Conservation (phyloP, 2,797 vertebrate genomes). For the Heteromormyrus szaboi region DNA sequence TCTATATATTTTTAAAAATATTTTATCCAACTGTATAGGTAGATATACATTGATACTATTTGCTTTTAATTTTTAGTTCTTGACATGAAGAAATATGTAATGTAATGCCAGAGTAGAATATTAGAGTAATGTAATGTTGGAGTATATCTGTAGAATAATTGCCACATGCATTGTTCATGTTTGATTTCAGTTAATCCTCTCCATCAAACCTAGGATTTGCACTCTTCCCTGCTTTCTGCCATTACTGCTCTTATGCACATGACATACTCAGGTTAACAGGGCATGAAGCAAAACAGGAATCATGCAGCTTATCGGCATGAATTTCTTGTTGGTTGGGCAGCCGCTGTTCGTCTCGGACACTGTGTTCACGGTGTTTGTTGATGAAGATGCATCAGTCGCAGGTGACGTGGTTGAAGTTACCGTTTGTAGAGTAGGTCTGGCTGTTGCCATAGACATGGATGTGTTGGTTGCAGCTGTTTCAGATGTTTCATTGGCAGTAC, state of each 20-base stretch:
- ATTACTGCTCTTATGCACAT: background rate
- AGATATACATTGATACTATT: background rate
- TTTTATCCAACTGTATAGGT: background rate
- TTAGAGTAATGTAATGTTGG: background rate
- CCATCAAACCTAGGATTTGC: background rate
- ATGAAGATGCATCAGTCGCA: background rate
- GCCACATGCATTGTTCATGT: background rate
- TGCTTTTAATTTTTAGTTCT: background rate
- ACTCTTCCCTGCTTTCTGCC: background rate
- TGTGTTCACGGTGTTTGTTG: background rate
- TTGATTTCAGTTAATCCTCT: background rate
- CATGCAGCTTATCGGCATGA: background rate
- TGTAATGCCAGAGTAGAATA: background rate
- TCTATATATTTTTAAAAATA: background rate
- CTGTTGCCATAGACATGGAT: background rate
- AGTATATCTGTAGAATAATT: background rate
- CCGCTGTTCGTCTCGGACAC: background rate
- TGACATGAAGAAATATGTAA: background rate
- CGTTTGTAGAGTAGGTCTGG: background rate
- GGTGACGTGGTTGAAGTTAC: background rate
- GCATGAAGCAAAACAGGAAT: background rate
- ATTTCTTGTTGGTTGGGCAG: background rate
- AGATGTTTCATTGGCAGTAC: background rate
- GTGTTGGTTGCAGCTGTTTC: background rate
- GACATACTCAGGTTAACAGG: background rate